These are phyloP conservation scores for Struthio camelus DNA, from an alignment of 2,113 vertebrate genomes.

Conservation along the genomic window DNA sequence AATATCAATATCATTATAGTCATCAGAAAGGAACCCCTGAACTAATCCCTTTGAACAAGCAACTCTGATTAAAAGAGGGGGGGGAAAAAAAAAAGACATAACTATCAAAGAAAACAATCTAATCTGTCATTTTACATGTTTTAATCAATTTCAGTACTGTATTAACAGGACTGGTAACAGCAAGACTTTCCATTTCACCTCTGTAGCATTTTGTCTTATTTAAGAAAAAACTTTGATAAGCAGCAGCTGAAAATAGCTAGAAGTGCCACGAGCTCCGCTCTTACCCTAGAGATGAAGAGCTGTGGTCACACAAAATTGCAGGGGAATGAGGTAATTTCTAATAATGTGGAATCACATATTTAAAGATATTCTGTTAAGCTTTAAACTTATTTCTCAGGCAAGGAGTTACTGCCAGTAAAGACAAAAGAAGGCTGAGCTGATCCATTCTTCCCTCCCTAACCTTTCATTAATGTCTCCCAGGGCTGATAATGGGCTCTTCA, in stretches of 20 bases:
- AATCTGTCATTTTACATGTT: neutral
- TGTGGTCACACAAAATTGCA: neutral
- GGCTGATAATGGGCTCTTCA: neutral
- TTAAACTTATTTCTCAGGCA: neutral
- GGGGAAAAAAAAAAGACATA: neutral
- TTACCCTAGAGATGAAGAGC: neutral
- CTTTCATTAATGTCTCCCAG: neutral
- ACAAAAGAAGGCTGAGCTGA: neutral
- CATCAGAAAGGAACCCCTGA: neutral
- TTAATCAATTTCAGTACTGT: neutral
- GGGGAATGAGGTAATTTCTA: neutral
- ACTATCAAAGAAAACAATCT: neutral
- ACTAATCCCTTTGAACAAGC: neutral
- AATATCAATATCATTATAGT: neutral
- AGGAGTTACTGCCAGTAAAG: neutral
- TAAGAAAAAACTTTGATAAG: neutral
- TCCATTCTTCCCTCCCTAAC: neutral
- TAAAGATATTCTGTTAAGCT: neutral
- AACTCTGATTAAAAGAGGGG: neutral
- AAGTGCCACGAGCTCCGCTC: neutral
- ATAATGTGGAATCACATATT: neutral
- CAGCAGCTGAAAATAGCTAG: neutral
- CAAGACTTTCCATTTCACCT: neutral
- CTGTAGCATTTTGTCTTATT: neutral
- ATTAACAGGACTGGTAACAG: neutral